Base-by-base conservation (phyloP, 92 coral and sea anemone genomes). In the Zoanthus solanderi region DNA sequence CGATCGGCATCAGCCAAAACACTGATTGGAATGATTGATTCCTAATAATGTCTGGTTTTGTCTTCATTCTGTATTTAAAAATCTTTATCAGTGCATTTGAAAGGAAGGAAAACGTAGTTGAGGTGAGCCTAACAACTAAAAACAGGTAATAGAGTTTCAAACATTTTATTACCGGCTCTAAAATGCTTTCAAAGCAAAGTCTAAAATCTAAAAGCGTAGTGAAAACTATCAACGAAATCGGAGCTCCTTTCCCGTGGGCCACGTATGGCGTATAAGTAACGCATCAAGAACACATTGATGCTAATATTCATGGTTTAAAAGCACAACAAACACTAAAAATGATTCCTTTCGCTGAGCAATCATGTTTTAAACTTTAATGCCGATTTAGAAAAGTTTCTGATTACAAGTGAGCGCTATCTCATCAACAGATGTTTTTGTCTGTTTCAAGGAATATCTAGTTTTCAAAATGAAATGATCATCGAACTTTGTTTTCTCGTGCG, bases 31-130 rank as follows among this genome's bases (percentile, higher is more conserved):
- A 18, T 85, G 46, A 89, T 11, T 50, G 56, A 94, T 95, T 95
- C 92, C 83, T 79, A 93, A 89, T 79, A 82, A 47, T 89, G 95
- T 87, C 93, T 90, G 78, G 54, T 82, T 88, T 87, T 79, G 96
- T 89, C 91, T 78, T 71, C 68, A 47, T 31, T 66, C 58, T 48
- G 52, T 57, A 71, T 84, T 84, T 57, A 15, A 48, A 74, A 83
- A 83, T 52, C 57, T 74, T 72, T 84, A 84, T 72, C 88, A 84
- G 88, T 72, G 58, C 42, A 71, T 84, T 84, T 45, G 71, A 74
- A 72, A 42, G 72, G 88, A 53, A 72, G 80, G 50, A 44, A 84
- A 84, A 45, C 60, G 45, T 48, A 14, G 44, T 14, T 54, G 47
- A 31, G 85, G 71, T 66, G 85, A 81, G 66, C 45, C 28, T 73